Evolutionary conservation across 2,888 invertebrate species (phyloP).

Genomic region (Trichopoda pennipes): DNA sequence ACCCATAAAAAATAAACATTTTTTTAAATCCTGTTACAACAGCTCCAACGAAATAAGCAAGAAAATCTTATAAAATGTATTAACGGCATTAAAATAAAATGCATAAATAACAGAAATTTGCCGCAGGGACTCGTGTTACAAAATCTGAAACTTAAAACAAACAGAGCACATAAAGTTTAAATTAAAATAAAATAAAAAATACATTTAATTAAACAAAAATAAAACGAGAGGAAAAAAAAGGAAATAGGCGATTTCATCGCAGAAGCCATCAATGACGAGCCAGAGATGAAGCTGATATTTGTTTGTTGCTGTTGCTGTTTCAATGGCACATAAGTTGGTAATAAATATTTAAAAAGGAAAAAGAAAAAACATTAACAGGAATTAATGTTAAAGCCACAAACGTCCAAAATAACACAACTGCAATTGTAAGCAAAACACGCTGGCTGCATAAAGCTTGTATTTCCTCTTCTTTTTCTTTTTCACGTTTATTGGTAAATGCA

Average conservation of each 20-base stretch:
- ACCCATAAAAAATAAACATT: constrained; percentile 1
- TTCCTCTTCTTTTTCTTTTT: constrained; percentile 36
- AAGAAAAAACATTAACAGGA: constrained; percentile 32
- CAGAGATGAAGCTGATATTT: constrained; percentile 16
- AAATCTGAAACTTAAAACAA: constrained; percentile 49
- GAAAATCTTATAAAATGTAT: constrained; percentile 31
- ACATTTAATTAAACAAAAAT: constrained; percentile 10
- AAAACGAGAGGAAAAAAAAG: no score
- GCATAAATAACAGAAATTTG: constrained; percentile 52
- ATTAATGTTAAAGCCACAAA: constrained; percentile 58
- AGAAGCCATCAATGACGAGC: constrained; percentile 28
- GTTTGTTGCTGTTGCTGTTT: constrained; percentile 45
- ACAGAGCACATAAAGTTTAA: constrained; percentile 23
- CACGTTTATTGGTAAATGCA: constrained; percentile 37
- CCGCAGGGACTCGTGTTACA: constrained; percentile 47
- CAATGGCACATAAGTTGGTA: constrained; percentile 50
- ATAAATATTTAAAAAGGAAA: constrained; percentile 47
- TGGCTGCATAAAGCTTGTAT: constrained; percentile 70
- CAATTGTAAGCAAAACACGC: constrained; percentile 53
- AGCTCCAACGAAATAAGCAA: constrained; percentile 1
- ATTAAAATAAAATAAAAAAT: constrained; percentile 1
- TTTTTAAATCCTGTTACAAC: constrained; percentile 24
- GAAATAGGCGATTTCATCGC: not conserved
- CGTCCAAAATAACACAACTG: constrained; percentile 38
- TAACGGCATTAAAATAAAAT: constrained; percentile 41